Evolutionary conservation across 1,140 invertebrate species (phyloP), one percentile per base, ranked within the genome.

Genomic region (Mercenaria mercenaria): DNA sequence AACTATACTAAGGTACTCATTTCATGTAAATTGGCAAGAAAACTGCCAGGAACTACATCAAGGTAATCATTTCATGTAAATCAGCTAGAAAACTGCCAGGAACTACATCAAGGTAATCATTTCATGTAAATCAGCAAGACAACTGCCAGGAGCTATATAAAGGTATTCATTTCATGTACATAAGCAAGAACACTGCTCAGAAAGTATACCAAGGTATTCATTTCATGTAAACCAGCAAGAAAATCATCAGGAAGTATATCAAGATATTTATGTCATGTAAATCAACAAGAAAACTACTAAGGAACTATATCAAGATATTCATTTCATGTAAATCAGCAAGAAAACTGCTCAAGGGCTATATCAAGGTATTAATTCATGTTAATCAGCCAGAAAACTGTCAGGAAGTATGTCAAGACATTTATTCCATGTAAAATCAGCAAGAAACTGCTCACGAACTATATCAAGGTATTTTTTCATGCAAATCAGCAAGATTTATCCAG

Each of bases 381-480:
- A 34, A 15, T 47, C 37, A 4, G 61, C 34, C 13, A 34, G 10
- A 37, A 72, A 72, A 37, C n/a, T n/a, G n/a, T 94, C 18, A 92
- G 91, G 64, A 92, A 92, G 47, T 94, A 92, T 80, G 88, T 93
- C 23, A 93, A 91, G 91, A 93, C 94, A 86, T 83, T 52, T 50
- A 32, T 29, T 64, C 74, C 23, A 77, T 50, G 13, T 34, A n/a
- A 8, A 34, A 15, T 47, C 37, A 4, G 61, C 34, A 72, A 34
- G 10, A 37, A 72, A 72, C 4, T n/a, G n/a, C n/a, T n/a, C 18
- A 92, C 91, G 64, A 92, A 92, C 50, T 94, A 92, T 80, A 89
- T 93, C 23, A 93, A 91, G 91, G 94, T 94, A 86, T 83, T 52
- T 50, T n/a, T n/a, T n/a, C n/a, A n/a, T n/a, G n/a, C n/a, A n/a